phyloP scores from a whole-genome alignment of 2,888 invertebrate genomes.

The Danaus chrysippus region DNA sequence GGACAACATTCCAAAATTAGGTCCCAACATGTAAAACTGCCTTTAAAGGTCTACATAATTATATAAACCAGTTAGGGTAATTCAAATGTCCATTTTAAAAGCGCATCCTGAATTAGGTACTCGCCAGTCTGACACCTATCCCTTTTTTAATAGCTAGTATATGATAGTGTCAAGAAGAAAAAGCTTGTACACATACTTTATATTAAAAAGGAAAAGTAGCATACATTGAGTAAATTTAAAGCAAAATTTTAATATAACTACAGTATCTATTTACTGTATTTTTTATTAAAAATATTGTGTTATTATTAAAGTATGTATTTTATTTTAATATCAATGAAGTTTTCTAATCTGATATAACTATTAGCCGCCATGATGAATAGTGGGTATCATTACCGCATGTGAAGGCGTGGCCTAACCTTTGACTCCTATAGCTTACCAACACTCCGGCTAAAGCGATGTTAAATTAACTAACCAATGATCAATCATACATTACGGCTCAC shows the following conservation, averaged over 20 bases:
- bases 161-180: no score
- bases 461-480: slow-evolving; percentile 12
- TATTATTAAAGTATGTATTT: background rate
- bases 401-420: slow-evolving; percentile 20
- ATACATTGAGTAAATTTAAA: no score
- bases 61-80: background rate
- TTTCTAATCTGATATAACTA: slow-evolving; percentile 2
- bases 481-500: background rate
- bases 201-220: no score
- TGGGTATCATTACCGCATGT: slow-evolving; percentile 9
- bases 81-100: background rate
- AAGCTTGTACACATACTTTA: no score
- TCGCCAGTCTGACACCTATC: no score
- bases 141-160: no score
- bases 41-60: slow-evolving; percentile 2
- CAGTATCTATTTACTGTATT: background rate
- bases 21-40: background rate
- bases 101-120: no score
- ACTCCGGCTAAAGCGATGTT: background rate
- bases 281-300: background rate
- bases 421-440: slow-evolving; percentile 9
- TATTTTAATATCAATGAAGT: background rate
- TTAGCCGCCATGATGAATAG: slow-evolving; percentile 13
- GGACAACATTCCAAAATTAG: slow-evolving; percentile 1
- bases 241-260: no score